These are phyloP conservation scores for Syrphus vitripennis DNA, from an alignment of 2,888 invertebrate genomes.

Conservation along the genomic window DNA sequence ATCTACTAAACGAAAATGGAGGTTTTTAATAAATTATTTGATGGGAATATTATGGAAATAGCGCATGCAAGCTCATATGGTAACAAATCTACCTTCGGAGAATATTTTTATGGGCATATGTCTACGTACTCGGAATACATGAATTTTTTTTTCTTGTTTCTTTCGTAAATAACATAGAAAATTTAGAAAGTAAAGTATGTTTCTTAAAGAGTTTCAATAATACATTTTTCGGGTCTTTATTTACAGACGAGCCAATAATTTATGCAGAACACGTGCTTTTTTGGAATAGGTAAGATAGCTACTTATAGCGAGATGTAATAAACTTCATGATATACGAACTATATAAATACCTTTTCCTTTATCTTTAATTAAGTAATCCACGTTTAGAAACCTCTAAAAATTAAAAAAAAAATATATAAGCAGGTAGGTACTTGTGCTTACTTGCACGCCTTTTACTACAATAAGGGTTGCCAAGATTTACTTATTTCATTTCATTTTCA, in stretches of 20 bases:
- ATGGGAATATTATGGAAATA: no score
- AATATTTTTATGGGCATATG: not conserved
- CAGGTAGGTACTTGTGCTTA: not conserved
- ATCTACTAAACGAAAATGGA: no score
- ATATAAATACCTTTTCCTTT: slow-evolving; percentile 45
- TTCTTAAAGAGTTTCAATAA: not conserved
- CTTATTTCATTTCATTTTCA: not conserved
- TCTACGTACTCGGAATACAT: no score
- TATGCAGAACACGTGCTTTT: slow-evolving; percentile 55
- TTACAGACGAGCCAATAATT: slow-evolving; percentile 8
- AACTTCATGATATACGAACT: slow-evolving; percentile 38
- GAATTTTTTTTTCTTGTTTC: not conserved
- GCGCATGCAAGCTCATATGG: no score
- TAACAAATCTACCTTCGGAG: not conserved
- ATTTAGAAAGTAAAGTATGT: not conserved
- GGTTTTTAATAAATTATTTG: no score
- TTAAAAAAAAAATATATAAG: slow-evolving; percentile 11
- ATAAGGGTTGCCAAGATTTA: not conserved
- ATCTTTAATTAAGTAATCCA: slow-evolving; percentile 67
- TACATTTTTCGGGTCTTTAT: not conserved
- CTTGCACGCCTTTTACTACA: not conserved
- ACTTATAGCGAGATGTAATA: slow-evolving; percentile 50
- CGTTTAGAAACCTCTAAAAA: slow-evolving; percentile 20
- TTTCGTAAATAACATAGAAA: not conserved
- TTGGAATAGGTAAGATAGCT: not conserved